phyloP scores from a whole-genome alignment of 1,140 invertebrate species.

The Achroia grisella region DNA sequence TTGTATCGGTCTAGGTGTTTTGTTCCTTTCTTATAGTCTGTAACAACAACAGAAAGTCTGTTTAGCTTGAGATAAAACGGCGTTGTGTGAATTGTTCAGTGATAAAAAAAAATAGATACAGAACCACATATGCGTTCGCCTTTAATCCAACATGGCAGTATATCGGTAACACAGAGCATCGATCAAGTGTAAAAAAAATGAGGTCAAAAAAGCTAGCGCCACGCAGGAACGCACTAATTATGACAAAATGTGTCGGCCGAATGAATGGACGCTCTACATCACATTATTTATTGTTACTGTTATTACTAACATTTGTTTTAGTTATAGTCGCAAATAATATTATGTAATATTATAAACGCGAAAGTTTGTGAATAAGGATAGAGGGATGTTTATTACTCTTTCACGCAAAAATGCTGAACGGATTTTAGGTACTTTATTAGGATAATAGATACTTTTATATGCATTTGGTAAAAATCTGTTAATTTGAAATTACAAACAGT shows the following conservation, averaged over 20 bases:
- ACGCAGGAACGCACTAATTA: conserved; percentile 38
- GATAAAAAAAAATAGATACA: background rate
- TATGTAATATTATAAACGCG: too few species aligned
- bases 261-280: conserved; percentile 36
- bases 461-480: too few species aligned
- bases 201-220: conserved; percentile 42
- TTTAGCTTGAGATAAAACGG: too few species aligned
- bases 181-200: conserved; percentile 28
- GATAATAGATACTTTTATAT: too few species aligned
- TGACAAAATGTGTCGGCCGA: conserved; percentile 60
- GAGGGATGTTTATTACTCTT: too few species aligned
- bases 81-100: background rate
- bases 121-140: background rate
- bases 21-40: background rate
- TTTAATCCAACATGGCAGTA: conserved; percentile 1
- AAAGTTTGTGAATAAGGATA: too few species aligned
- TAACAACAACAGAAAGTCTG: too few species aligned
- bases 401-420: too few species aligned
- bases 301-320: conserved; percentile 19
- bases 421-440: too few species aligned
- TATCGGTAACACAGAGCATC: conserved; percentile 16
- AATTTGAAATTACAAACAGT: too few species aligned
- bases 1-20: too few species aligned
- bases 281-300: conserved; percentile 28
- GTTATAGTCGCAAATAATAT: conserved; percentile 5